These are phyloP conservation scores for Semaprochilodus insignis DNA, from an alignment of 2,797 vertebrate species.

Conservation along the genomic window DNA sequence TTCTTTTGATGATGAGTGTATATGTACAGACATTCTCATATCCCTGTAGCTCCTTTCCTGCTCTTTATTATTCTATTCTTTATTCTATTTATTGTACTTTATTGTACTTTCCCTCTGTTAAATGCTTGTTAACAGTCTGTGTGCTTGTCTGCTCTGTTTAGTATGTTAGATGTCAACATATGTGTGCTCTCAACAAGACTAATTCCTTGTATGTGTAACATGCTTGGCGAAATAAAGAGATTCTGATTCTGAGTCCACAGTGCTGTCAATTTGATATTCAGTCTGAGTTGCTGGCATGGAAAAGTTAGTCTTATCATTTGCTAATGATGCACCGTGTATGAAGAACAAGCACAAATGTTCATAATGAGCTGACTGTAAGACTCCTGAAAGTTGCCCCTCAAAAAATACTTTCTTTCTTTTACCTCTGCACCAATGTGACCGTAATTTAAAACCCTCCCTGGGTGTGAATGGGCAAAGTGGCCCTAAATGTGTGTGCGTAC, in stretches of 20 bases:
- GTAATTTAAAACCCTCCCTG: slow-evolving; percentile 14
- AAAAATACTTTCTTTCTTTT: neutral
- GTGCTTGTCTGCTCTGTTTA: no score
- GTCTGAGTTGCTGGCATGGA: slow-evolving; percentile 56
- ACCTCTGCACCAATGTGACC: slow-evolving; percentile 33
- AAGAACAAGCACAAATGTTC: slow-evolving; percentile 36
- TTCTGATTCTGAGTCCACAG: slow-evolving; percentile 31
- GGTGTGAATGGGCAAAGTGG: slow-evolving; percentile 30
- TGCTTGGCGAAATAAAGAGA: no score
- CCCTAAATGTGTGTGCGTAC: slow-evolving; percentile 63
- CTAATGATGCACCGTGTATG: neutral
- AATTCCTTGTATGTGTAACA: no score
- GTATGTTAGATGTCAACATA: no score
- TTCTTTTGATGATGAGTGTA: no score
- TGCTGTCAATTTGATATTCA: slow-evolving; percentile 64
- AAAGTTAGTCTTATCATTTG: slow-evolving; percentile 11
- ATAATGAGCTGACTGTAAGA: slow-evolving; percentile 35
- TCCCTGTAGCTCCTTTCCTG: no score
- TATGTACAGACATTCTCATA: no score
- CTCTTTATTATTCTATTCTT: no score
- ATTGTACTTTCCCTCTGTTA: no score
- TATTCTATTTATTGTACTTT: no score
- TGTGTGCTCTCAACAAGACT: no score
- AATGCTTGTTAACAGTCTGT: no score
- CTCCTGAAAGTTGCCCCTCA: slow-evolving; percentile 2